Evolutionary conservation across 2,888 invertebrate genomes (phyloP), one percentile per base, ranked within the genome.

Genomic region (Penaeus monodon): DNA sequence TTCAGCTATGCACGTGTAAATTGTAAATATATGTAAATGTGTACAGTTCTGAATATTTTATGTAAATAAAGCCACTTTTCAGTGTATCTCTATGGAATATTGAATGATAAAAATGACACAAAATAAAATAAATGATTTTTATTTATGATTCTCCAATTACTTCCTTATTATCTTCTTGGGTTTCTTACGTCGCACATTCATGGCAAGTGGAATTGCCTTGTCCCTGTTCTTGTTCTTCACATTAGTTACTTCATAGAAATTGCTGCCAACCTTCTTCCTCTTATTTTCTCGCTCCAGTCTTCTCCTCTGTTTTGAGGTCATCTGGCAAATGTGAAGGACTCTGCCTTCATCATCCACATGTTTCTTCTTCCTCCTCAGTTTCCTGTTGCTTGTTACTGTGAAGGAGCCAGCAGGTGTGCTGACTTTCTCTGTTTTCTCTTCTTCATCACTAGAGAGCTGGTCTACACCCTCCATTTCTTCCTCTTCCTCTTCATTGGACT

Each of bases 221-320:
- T 87, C 70, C 12, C 86, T 82, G 65, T 89, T 89, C 10, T 81
- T 74, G 57, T 89, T 89, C 68, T 89, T 86, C 20, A 89, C 89
- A 49, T 89, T 86, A 27, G 84, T 81, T 14, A 87, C 86, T 66
- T 89, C 89, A 68, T 89, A 89, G 78, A 87, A 89, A 38, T 89
- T 76, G 66, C 86, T 84, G n/a, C 89, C 89, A 17, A 84, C 68
- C 63, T 89, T 89, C 84, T 84, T 86, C 49, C 81, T 84, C 64
- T 84, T 86, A n/a, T 80, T 79, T 57, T 76, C 78, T 33, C 88
- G 76, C 24, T 84, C 84, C 22, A 77, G 49, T 44, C 89, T 81
- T 38, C 85, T 80, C 80, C 88, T 73, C 64, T 88, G 70, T 76
- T 84, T 88, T 12, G 84, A 66, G 7, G 88, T 88, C 65, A 79